Percentiles rank a stretch among this genome's conserved stretches.
Conservation (phyloP, 2,797 vertebrate genomes). For the Pogoniulus pusillus region DNA sequence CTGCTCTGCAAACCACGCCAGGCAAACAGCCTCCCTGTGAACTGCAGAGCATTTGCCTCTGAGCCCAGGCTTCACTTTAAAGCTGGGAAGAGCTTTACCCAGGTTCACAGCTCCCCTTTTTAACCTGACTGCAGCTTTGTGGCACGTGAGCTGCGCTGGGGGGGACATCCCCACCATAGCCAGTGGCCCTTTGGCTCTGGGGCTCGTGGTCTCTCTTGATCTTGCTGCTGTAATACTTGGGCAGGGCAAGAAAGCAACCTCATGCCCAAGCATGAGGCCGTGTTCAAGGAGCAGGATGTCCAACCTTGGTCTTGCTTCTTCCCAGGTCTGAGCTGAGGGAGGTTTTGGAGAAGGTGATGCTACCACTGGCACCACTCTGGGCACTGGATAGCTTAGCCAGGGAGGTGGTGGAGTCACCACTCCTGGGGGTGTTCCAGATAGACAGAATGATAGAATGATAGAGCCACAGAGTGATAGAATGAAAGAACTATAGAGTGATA, state of each 20-base stretch:
- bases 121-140: not conserved
- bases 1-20: not conserved
- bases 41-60: not conserved
- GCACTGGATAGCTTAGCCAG: too few species aligned
- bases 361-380: too few species aligned
- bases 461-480: too few species aligned
- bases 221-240: not conserved
- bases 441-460: too few species aligned
- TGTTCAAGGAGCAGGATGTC: not conserved
- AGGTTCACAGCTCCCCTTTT: not conserved
- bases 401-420: too few species aligned
- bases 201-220: not conserved
- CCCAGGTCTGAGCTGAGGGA: not conserved
- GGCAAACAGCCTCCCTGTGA: too few species aligned
- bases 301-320: not conserved
- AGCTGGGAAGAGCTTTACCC: not conserved
- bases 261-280: not conserved
- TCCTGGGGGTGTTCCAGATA: too few species aligned
- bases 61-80: not conserved
- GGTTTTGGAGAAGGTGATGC: rapidly evolving
- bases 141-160: not conserved
- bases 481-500: too few species aligned
- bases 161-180: not conserved
- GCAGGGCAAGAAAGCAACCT: not conserved
- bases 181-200: not conserved